Evolutionary conservation across 2,797 vertebrate genomes (phyloP).

Genomic region (Kryptolebias ocellatus): DNA sequence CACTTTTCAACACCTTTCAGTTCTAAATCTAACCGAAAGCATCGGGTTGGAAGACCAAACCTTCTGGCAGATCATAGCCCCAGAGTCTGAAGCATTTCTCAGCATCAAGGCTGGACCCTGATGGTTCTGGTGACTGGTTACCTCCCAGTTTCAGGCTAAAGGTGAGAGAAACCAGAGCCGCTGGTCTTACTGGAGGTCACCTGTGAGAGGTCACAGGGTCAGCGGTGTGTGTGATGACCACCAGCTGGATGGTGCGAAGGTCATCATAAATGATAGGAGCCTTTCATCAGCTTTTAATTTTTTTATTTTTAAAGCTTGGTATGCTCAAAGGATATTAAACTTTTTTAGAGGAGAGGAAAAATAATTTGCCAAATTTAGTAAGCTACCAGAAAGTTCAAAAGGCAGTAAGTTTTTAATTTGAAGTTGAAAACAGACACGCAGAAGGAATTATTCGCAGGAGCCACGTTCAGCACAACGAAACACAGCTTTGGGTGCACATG

Average conservation of each 20-base stretch:
- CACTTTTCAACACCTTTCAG: conserved; percentile 3
- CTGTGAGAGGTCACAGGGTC: conserved; percentile 56
- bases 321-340: conserved; percentile 25
- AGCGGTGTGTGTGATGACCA: conserved; percentile 47
- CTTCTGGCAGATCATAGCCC: conserved; percentile 7
- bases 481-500: conserved; percentile 10
- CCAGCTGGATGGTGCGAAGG: conserved; percentile 56
- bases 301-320: conserved; percentile 14
- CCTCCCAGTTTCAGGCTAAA: conserved; percentile 31
- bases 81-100: conserved; percentile 33
- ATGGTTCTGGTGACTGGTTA: conserved; percentile 41
- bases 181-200: conserved; percentile 48
- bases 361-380: not conserved
- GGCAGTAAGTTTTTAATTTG: no score
- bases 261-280: conserved; percentile 26
- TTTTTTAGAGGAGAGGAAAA: not conserved
- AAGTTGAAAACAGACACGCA: no score
- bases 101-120: conserved; percentile 20
- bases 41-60: conserved; percentile 18
- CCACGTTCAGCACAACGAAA: no score
- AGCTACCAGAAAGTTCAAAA: not conserved
- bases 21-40: conserved; percentile 13
- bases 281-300: conserved; percentile 1
- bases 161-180: conserved; percentile 49
- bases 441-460: no score